Conservation (phyloP, 2,113 vertebrate genomes). For the Neolamprologus caudopunctatus region DNA sequence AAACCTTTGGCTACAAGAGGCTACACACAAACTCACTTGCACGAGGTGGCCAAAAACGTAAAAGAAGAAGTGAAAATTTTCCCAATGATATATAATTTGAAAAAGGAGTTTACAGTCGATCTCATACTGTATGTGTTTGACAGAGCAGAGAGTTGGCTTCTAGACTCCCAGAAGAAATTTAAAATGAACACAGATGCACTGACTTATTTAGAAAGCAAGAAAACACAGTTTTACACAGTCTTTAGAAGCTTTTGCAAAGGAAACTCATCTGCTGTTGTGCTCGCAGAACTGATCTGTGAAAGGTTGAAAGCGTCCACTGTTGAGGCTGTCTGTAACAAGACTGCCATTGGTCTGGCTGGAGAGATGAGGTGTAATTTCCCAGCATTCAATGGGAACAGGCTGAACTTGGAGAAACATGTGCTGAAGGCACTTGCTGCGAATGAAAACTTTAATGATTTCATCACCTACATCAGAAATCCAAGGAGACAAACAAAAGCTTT, state of each 20-base stretch:
- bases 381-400: neutral
- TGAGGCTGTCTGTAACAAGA: conserved; percentile 17
- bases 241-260: neutral
- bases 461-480: neutral
- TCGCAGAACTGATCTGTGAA: accelerated
- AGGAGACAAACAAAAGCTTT: accelerated
- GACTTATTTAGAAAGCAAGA: neutral
- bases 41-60: accelerated
- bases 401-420: neutral
- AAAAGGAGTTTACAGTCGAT: neutral
- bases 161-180: neutral
- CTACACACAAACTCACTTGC: neutral
- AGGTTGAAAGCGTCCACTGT: conserved; percentile 48
- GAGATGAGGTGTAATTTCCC: neutral
- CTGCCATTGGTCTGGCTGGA: conserved; percentile 37
- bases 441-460: accelerated
- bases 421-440: neutral
- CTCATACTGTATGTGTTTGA: neutral
- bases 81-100: neutral
- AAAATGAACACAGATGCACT: too few relatives aligned
- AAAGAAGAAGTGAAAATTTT: neutral
- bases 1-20: neutral
- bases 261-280: accelerated
- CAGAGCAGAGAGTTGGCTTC: accelerated
- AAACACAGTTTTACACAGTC: accelerated